Evolutionary conservation across 2,888 invertebrate genomes (phyloP), one percentile per base, ranked within the genome.

Genomic region (Stegana nigrithorax): DNA sequence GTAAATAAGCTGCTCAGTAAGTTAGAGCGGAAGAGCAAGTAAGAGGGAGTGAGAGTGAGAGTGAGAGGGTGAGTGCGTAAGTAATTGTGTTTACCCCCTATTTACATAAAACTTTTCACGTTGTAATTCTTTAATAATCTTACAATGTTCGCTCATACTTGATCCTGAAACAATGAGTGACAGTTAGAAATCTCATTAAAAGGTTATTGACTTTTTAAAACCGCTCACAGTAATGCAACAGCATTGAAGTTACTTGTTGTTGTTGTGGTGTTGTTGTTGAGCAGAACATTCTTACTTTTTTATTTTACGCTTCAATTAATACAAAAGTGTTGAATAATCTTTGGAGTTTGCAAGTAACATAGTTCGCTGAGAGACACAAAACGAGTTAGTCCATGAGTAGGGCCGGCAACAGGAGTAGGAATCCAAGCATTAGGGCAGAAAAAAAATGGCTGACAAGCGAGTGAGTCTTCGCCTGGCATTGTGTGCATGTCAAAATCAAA

Each of bases 301-400:
- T n/a, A n/a, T n/a, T 73, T 75, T 74, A 78, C 77, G 76, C 78
- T 75, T 77, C 75, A 77, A 78, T 77, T 79, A 78, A 74, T 78
- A 73, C 73, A 72, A 77, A 78, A 76, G 76, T 78, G 76, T 76
- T 78, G 76, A 70, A 67, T 76, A 59, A 59, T 59, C 47, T 55
- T 39, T 39, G 29, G 32, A 36, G 27, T 14, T 29, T 29, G 51
- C 14, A 29, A 23, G n/a, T n/a, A n/a, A n/a, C n/a, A n/a, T n/a
- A n/a, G n/a, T n/a, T n/a, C n/a, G n/a, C 25, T 63, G 63, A 59
- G 58, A 60, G 59, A 29, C 17, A n/a, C n/a, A n/a, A n/a, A n/a
- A n/a, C n/a, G n/a, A n/a, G n/a, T n/a, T n/a, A n/a, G n/a, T n/a
- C n/a, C n/a, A n/a, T n/a, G n/a, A n/a, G n/a, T n/a, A n/a, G n/a